Evolutionary conservation across 2,888 invertebrate species (phyloP).

Genomic region (Dynastes tityus): DNA sequence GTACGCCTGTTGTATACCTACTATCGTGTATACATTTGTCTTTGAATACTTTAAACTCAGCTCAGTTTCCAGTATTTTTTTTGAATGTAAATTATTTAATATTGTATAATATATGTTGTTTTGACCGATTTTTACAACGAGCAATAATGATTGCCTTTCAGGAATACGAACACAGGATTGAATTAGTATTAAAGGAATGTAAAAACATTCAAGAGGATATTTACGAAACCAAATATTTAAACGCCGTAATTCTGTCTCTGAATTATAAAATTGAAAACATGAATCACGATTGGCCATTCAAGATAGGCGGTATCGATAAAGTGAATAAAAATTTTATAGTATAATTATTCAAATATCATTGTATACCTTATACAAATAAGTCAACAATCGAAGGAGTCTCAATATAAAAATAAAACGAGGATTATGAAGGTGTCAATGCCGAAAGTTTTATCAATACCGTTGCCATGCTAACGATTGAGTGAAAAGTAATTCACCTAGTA

Average conservation of each 20-base stretch:
- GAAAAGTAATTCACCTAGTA: not conserved
- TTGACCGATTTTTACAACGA: not conserved
- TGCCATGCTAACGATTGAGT: constrained; percentile 34
- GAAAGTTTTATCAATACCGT: constrained; percentile 50
- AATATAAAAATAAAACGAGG: not conserved
- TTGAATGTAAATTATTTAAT: no score
- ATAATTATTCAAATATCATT: constrained; percentile 42
- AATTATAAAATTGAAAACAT: constrained; percentile 71
- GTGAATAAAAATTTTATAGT: constrained; percentile 53
- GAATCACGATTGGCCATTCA: constrained; percentile 63
- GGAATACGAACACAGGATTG: constrained; percentile 63
- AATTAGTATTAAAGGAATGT: constrained; percentile 69
- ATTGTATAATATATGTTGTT: no score
- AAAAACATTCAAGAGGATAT: constrained; percentile 71
- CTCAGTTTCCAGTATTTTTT: no score
- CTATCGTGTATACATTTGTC: no score
- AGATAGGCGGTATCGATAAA: constrained; percentile 45
- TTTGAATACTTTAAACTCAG: no score
- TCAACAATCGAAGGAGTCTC: not conserved
- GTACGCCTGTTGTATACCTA: no score
- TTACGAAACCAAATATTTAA: constrained; percentile 72
- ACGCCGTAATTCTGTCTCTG: constrained; percentile 74
- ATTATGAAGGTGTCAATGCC: not conserved
- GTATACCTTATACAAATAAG: not conserved
- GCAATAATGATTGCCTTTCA: constrained; percentile 55